Evolutionary conservation across 2,113 vertebrate species (phyloP), one percentile per base, ranked within the genome.

Genomic region (Tamias sibiricus): DNA sequence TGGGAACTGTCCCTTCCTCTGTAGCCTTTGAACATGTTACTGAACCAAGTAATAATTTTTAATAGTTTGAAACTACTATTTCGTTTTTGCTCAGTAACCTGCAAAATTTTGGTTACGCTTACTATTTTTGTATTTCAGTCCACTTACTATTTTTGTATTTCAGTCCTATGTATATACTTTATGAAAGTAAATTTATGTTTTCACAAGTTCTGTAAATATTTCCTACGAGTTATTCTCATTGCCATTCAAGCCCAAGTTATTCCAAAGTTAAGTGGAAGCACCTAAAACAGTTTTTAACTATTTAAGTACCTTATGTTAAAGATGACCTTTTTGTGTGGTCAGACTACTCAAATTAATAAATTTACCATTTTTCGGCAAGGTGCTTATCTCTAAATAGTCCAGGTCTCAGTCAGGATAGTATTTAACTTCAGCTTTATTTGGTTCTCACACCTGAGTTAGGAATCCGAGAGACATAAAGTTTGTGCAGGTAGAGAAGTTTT

Each of bases 111-210:
- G 83, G 13, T 40, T 79, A 11, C 4, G 69, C 8, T 88, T 84
- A 81, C 4, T 71, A 44, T 37, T 49, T 59, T 69, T 74, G 32
- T 69, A 40, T 62, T 82, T 35, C 28, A 93, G 19, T 92, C 19
- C 80, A n/a, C 8, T 88, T 84, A 81, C 4, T 71, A 44, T 37
- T 49, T 59, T 69, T 74, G 32, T 69, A 40, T 62, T 82, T 35
- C 28, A 93, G 19, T 92, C 19, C 80, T 90, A 20, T 42, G 30
- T 86, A 74, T 19, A 74, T 52, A 44, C 68, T 90, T 96, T 79
- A 40, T 57, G 3, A 47, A 85, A 40, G 32, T 44, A 77, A 84
- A 28, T 49, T 66, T 52, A 66, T 54, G 30, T 66, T 85, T 83
- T 90, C 2, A 22, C 57, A 79, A 93, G 57, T 32, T 42, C 69